phyloP scores from a whole-genome alignment of 2,888 invertebrate genomes.

The Daptonema setosum region DNA sequence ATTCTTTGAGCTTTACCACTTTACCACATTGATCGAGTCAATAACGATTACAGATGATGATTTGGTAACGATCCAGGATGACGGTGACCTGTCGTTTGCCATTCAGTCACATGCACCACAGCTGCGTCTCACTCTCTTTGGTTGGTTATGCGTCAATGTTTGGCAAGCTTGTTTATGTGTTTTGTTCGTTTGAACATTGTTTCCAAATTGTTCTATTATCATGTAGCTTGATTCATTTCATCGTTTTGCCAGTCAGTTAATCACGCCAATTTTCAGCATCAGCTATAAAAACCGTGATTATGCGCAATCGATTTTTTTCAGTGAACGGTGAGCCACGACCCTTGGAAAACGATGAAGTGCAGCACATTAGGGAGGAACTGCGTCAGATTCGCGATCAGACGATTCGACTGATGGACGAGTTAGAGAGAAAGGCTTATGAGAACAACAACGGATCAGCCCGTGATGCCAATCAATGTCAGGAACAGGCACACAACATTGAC shows the following conservation, averaged over 20 bases:
- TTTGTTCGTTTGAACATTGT: too few species aligned
- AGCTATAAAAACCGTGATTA: too few species aligned
- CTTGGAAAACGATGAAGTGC: constrained; percentile 31
- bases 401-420: constrained; percentile 38
- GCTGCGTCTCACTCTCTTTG: background rate
- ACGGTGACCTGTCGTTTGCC: constrained; percentile 46
- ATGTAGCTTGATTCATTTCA: too few species aligned
- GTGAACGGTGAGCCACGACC: constrained; percentile 30
- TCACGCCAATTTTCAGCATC: too few species aligned
- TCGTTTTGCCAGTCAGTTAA: too few species aligned
- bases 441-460: too few species aligned
- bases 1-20: too few species aligned
- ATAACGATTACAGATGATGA: constrained; percentile 45
- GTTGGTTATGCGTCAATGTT: constrained; percentile 1
- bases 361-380: constrained; percentile 34
- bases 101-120: constrained; percentile 33
- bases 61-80: constrained; percentile 47
- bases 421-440: constrained; percentile 34
- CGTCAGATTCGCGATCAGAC: constrained; percentile 40
- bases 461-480: background rate
- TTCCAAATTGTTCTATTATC: too few species aligned
- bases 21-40: too few species aligned
- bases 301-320: too few species aligned
- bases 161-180: constrained; percentile 1
- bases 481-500: background rate